phyloP scores from a whole-genome alignment of 2,888 invertebrate genomes.

The Lasioglossum malachurum region DNA sequence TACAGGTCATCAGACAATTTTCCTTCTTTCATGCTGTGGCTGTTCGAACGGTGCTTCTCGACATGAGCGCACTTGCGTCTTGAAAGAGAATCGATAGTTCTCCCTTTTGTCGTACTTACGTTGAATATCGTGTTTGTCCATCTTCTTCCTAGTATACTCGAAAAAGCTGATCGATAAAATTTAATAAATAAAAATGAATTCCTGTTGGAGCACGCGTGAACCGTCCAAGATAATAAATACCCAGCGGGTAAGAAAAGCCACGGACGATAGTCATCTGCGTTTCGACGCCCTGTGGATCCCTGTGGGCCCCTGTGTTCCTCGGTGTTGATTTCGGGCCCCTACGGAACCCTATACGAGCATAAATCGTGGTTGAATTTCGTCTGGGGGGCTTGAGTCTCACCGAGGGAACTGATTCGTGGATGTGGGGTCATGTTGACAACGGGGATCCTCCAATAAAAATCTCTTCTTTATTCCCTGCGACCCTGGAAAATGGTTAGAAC shows the following conservation, averaged over 20 bases:
- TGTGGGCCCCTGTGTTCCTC: background rate
- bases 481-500: background rate
- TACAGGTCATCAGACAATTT: constrained; percentile 77
- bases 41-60: constrained; percentile 65
- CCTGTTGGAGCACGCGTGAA: constrained; percentile 55
- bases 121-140: background rate
- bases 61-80: constrained; percentile 32
- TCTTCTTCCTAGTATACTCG: background rate
- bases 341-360: constrained; percentile 19
- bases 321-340: constrained; percentile 34
- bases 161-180: background rate
- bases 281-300: constrained; percentile 28
- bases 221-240: constrained; percentile 64
- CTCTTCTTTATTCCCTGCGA: background rate
- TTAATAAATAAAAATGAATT: too few species aligned
- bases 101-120: background rate
- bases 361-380: constrained; percentile 19
- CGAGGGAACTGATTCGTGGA: background rate
- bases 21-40: constrained; percentile 72
- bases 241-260: constrained; percentile 48
- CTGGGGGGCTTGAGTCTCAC: background rate
- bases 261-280: constrained; percentile 48
- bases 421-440: background rate
- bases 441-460: background rate
- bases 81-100: constrained; percentile 60